These are phyloP conservation scores for Pteronotus mesoamericanus DNA, from an alignment of 2,797 vertebrate species.

Conservation along the genomic window DNA sequence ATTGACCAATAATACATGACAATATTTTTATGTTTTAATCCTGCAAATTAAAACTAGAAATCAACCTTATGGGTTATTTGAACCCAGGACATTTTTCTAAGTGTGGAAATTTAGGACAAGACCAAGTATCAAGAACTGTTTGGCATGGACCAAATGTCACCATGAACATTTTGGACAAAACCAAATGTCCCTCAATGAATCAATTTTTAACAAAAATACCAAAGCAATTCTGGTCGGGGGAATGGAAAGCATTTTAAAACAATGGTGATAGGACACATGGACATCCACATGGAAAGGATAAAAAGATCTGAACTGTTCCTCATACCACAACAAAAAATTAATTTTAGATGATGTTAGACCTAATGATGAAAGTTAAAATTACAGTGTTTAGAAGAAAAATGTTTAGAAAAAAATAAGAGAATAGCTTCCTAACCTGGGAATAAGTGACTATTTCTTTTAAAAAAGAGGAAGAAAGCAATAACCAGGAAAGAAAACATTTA, in stretches of 20 bases:
- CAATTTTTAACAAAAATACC: not conserved
- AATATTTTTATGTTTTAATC: not conserved
- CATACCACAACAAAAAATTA: not conserved
- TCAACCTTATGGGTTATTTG: no score
- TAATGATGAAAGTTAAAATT: not conserved
- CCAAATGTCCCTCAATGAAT: not conserved
- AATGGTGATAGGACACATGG: not conserved
- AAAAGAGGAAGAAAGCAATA: not conserved
- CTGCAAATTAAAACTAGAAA: not conserved
- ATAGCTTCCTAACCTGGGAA: not conserved
- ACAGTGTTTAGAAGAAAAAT: not conserved
- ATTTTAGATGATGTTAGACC: not conserved
- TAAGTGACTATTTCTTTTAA: not conserved
- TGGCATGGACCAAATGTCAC: not conserved
- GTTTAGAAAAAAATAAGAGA: not conserved
- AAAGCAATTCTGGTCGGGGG: not conserved
- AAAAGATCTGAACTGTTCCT: not conserved
- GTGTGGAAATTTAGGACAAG: not conserved
- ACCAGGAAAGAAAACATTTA: not conserved
- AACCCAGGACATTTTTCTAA: not conserved
- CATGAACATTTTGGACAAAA: not conserved
- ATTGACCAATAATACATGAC: not conserved
- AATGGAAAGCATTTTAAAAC: not conserved
- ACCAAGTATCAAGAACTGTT: not conserved
- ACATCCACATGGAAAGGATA: not conserved